phyloP scores from a whole-genome alignment of 2,797 vertebrate species.

The Scomberomorus guttatus region DNA sequence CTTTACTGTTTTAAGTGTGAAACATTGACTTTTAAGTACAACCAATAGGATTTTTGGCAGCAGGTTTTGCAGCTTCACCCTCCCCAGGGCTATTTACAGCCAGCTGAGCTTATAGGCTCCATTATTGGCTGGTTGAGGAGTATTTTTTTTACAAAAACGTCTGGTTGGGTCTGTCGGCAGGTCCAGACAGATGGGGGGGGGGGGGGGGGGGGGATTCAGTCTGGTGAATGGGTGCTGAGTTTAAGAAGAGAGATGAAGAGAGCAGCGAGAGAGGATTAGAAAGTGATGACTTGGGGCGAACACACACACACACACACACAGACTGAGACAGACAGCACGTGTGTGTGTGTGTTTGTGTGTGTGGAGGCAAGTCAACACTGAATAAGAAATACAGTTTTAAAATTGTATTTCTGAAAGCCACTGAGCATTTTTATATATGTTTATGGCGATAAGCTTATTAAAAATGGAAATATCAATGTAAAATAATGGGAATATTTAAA shows the following conservation, averaged over 20 bases:
- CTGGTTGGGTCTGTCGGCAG: slow-evolving; percentile 27
- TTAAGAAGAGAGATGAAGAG: slow-evolving; percentile 62
- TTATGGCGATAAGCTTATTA: not conserved
- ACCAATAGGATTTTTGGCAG: slow-evolving; percentile 32
- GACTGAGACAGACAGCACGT: not conserved
- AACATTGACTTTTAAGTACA: slow-evolving; percentile 33
- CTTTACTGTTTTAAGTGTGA: slow-evolving; percentile 31
- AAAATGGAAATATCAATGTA: not conserved
- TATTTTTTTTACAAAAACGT: slow-evolving; percentile 35
- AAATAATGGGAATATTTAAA: not conserved
- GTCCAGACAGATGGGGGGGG: slow-evolving; percentile 30
- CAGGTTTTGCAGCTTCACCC: not conserved
- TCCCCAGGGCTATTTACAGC: slow-evolving; percentile 34
- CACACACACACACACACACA: slow-evolving; percentile 2
- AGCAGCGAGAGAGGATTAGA: slow-evolving; percentile 61
- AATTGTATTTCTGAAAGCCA: not conserved
- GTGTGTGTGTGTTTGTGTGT: not conserved
- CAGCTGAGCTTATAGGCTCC: slow-evolving; percentile 30
- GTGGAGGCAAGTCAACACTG: not conserved
- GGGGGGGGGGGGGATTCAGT: slow-evolving; percentile 43
- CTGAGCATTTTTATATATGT: not conserved
- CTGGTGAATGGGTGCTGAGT: slow-evolving; percentile 36
- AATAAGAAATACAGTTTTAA: slow-evolving; percentile 9
- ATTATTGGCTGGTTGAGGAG: slow-evolving; percentile 43
- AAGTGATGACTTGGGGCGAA: slow-evolving; percentile 44